phyloP scores from a whole-genome alignment of 2,888 invertebrate genomes.

The Alitta virens region DNA sequence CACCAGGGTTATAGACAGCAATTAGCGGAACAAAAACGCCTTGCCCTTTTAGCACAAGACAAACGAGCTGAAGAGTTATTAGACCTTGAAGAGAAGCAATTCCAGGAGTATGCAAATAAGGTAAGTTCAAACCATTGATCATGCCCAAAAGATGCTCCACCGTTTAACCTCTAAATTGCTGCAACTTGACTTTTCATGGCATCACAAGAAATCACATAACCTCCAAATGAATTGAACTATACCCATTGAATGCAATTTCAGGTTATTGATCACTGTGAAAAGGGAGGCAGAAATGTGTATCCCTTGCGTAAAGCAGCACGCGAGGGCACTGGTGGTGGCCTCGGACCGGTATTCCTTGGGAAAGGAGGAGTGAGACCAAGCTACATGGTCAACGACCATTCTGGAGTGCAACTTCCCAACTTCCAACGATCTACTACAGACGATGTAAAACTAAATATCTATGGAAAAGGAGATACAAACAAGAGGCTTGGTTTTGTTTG shows the following conservation, averaged over 20 bases:
- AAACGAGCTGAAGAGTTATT: conserved; percentile 47
- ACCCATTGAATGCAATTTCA: conserved; percentile 9
- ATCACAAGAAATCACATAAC: too few relatives aligned
- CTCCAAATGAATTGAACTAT: not conserved
- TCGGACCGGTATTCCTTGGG: conserved; percentile 49
- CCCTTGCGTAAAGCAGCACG: conserved; percentile 51
- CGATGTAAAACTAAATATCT: conserved; percentile 45
- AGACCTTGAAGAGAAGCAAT: conserved; percentile 52
- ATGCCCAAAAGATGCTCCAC: too few relatives aligned
- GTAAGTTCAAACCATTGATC: not conserved
- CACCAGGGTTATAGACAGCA: conserved; percentile 29
- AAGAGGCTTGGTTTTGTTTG: conserved; percentile 55
- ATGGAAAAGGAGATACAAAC: conserved; percentile 43
- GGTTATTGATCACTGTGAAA: conserved; percentile 54
- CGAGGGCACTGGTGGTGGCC: conserved; percentile 50
- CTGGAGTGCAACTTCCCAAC: conserved; percentile 52
- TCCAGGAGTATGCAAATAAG: conserved; percentile 42
- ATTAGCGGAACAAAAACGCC: conserved; percentile 31
- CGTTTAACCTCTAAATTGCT: too few relatives aligned
- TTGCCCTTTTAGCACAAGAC: conserved; percentile 39
- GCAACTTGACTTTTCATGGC: too few relatives aligned
- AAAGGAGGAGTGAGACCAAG: conserved; percentile 54
- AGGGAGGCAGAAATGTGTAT: conserved; percentile 53
- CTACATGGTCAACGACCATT: conserved; percentile 50
- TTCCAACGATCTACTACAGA: conserved; percentile 47